Conservation (phyloP, 2,113 vertebrate species). For the Sterrhoptilus dennistouni region DNA sequence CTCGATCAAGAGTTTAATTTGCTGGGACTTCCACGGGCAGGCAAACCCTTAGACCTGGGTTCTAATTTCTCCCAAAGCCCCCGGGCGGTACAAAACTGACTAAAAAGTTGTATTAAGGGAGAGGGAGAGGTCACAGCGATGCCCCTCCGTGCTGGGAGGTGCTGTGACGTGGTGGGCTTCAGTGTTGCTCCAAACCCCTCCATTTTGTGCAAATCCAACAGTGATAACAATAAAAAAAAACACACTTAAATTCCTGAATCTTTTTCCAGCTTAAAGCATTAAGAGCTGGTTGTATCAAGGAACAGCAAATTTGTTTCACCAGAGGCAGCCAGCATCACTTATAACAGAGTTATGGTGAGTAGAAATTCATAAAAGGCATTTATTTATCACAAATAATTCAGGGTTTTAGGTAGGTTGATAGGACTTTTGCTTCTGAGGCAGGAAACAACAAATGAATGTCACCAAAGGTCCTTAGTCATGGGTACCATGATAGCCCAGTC, state of each 20-base stretch:
- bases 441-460: background rate
- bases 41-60: background rate
- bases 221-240: background rate
- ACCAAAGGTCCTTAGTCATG: background rate
- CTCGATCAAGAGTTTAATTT: slow-evolving; percentile 53
- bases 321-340: background rate
- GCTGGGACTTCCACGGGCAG: slow-evolving; percentile 25
- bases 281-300: background rate
- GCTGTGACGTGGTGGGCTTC: accelerated
- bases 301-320: background rate
- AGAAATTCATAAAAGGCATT: background rate
- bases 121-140: background rate
- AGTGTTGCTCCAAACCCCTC: background rate
- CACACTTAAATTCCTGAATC: background rate
- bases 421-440: background rate
- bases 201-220: background rate
- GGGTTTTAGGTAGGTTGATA: background rate
- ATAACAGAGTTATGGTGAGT: accelerated
- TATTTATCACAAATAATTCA: background rate
- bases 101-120: background rate
- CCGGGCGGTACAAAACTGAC: background rate
- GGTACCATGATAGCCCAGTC: accelerated
- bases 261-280: background rate
- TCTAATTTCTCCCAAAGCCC: slow-evolving; percentile 27
- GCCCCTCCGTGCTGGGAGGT: background rate